phyloP scores from a whole-genome alignment of 2,888 invertebrate species.

The Empis livida region DNA sequence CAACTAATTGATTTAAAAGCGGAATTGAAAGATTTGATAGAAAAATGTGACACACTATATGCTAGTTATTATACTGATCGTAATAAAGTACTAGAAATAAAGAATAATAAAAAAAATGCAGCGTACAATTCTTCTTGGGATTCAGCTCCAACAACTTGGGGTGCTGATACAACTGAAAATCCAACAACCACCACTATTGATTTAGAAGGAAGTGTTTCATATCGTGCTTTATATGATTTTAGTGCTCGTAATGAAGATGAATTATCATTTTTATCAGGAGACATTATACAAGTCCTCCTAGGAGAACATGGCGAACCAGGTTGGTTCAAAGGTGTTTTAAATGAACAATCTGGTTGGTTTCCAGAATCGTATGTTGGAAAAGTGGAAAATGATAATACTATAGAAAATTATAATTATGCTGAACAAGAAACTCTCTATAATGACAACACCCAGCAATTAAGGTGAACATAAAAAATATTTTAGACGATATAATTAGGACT shows the following conservation, averaged over 20 bases:
- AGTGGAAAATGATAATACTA: constrained; percentile 35
- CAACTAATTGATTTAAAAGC: constrained; percentile 61
- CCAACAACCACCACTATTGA: constrained; percentile 17
- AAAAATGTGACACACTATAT: constrained; percentile 55
- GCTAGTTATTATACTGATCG: constrained; percentile 56
- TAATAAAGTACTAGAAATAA: constrained; percentile 42
- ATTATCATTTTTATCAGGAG: constrained; percentile 85
- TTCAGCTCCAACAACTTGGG: constrained; percentile 8
- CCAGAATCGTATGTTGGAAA: constrained; percentile 91
- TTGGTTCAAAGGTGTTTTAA: constrained; percentile 89
- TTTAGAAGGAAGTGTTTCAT: constrained; percentile 48
- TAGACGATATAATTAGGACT: constrained; percentile 2
- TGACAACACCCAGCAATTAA: constrained; percentile 36
- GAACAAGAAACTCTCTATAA: constrained; percentile 22
- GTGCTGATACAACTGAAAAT: constrained; percentile 12
- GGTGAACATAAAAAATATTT: constrained; percentile 36
- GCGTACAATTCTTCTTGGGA: constrained; percentile 43
- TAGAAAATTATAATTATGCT: constrained; percentile 15
- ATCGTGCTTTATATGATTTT: constrained; percentile 89
- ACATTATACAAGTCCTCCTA: constrained; percentile 62
- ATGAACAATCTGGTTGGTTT: constrained; percentile 91
- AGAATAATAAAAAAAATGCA: constrained; percentile 38
- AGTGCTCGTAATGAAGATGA: constrained; percentile 85
- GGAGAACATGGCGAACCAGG: constrained; percentile 85
- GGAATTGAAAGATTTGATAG: constrained; percentile 50